Evolutionary conservation across 2,888 invertebrate species (phyloP).

Genomic region (Yponomeuta plumbellus): DNA sequence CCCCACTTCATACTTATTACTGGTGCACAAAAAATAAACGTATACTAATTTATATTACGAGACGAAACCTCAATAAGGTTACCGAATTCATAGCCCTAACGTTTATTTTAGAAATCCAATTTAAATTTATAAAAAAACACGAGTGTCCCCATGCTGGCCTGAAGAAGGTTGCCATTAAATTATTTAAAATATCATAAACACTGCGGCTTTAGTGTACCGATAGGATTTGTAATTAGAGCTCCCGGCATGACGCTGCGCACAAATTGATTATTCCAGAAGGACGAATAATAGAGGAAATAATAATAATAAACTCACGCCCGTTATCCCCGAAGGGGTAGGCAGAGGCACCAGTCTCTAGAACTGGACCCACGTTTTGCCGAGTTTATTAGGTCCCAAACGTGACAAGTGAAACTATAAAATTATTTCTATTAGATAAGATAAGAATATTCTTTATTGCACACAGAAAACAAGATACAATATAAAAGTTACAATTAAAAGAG

Average conservation of each 20-base stretch:
- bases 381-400: too few relatives aligned
- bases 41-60: neutral
- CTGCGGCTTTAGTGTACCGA: constrained; percentile 35
- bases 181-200: constrained; percentile 39
- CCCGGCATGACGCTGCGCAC: constrained; percentile 42
- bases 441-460: too few relatives aligned
- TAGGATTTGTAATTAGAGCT: constrained; percentile 46
- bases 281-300: neutral
- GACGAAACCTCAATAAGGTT: neutral
- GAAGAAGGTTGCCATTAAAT: constrained; percentile 30
- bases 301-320: too few relatives aligned
- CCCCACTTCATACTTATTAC: too few relatives aligned
- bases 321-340: too few relatives aligned
- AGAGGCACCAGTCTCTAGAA: too few relatives aligned
- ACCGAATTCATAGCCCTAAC: constrained; percentile 27
- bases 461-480: too few relatives aligned
- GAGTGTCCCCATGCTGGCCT: constrained; percentile 31
- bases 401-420: too few relatives aligned
- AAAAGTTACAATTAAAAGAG: too few relatives aligned
- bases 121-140: constrained; percentile 27
- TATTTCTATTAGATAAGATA: too few relatives aligned
- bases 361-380: too few relatives aligned
- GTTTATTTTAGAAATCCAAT: constrained; percentile 36
- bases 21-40: too few relatives aligned
- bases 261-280: neutral